Conservation (phyloP, 1,140 invertebrate species). For the Phymastichus coffea region DNA sequence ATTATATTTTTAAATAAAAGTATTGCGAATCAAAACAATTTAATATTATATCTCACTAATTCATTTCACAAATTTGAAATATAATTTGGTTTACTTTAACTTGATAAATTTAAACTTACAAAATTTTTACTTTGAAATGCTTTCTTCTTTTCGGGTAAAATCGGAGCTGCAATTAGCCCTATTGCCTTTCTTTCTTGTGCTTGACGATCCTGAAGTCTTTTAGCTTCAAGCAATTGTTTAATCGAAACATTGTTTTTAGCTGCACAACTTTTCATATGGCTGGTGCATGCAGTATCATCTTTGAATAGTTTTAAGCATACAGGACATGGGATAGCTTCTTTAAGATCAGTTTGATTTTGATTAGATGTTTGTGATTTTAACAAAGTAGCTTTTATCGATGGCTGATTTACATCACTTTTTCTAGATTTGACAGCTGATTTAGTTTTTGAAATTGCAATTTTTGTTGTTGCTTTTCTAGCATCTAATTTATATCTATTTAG, state of each 20-base stretch:
- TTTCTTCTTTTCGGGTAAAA: slow-evolving; percentile 40
- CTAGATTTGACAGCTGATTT: slow-evolving; percentile 13
- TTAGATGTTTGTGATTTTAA: slow-evolving; percentile 37
- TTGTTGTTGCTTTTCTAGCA: slow-evolving; percentile 25
- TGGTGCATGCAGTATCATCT: slow-evolving; percentile 35
- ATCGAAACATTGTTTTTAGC: slow-evolving; percentile 52
- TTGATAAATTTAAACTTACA: slow-evolving; percentile 33
- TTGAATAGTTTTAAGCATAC: slow-evolving; percentile 52
- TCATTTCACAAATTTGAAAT: slow-evolving; percentile 8
- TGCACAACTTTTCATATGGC: slow-evolving; percentile 58
- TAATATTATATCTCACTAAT: slow-evolving; percentile 3
- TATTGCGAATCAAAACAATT: slow-evolving; percentile 9
- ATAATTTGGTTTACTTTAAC: neutral
- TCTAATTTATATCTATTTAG: slow-evolving; percentile 29
- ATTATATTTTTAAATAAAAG: slow-evolving; percentile 3
- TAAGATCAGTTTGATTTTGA: slow-evolving; percentile 16
- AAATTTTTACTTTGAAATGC: slow-evolving; percentile 30
- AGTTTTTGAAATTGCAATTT: slow-evolving; percentile 1
- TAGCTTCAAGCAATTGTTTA: slow-evolving; percentile 50
- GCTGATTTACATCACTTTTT: slow-evolving; percentile 20
- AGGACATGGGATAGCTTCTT: slow-evolving; percentile 46
- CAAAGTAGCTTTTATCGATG: slow-evolving; percentile 45
- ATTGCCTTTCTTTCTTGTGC: slow-evolving; percentile 52
- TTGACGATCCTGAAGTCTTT: slow-evolving; percentile 55
- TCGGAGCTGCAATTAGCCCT: slow-evolving; percentile 49